These are phyloP conservation scores for Halcyon smyrnensis DNA, from an alignment of 2,797 vertebrate species.

Conservation along the genomic window DNA sequence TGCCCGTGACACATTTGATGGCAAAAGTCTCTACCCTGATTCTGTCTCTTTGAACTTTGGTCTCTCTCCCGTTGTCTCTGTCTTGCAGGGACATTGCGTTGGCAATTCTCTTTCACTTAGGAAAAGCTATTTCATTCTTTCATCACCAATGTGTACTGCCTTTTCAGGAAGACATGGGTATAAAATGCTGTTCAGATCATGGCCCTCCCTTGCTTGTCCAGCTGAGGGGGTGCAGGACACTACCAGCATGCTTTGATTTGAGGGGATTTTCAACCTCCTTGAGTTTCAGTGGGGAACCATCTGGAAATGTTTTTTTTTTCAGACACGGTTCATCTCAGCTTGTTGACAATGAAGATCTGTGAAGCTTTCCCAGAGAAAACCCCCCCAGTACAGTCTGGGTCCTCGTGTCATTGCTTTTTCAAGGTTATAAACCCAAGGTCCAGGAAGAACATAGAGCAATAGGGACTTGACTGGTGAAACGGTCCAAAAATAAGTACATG, in stretches of 20 bases:
- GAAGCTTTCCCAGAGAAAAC: background rate
- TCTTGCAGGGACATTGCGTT: background rate
- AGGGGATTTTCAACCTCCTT: background rate
- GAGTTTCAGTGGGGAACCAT: background rate
- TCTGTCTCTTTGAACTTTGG: background rate
- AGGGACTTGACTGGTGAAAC: background rate
- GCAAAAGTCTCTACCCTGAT: background rate
- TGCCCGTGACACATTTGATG: fast-evolving
- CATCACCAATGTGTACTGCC: background rate
- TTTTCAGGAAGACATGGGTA: background rate
- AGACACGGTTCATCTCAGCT: background rate
- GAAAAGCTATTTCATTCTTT: background rate
- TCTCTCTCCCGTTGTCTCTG: fast-evolving
- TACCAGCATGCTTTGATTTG: background rate
- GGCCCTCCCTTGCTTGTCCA: background rate
- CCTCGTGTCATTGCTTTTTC: background rate
- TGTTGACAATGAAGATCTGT: fast-evolving
- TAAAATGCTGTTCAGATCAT: fast-evolving
- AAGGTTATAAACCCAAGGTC: background rate
- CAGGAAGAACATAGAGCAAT: background rate
- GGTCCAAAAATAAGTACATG: background rate
- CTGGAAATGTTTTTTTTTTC: background rate
- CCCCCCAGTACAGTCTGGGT: background rate
- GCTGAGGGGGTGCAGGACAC: background rate
- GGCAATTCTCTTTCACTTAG: background rate